Base-by-base conservation (phyloP, 2,797 vertebrate genomes). In the Ptychadena robeensis region DNA sequence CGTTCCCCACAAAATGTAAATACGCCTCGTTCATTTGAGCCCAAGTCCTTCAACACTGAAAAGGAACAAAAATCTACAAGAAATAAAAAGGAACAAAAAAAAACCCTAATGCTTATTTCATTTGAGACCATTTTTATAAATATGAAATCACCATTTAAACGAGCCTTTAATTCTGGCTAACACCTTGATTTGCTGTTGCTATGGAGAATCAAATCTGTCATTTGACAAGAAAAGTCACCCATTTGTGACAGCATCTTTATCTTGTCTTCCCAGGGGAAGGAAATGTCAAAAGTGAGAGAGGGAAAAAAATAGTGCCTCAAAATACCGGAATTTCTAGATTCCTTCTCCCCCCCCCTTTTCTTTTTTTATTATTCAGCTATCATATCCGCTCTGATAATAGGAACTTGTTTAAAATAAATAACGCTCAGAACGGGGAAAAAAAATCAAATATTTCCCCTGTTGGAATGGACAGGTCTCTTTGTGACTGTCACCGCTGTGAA, bases 181-280 rank as follows among this genome's bases (percentile, higher is more conserved):
- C 94, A 95, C 94, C 93, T 95, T 95, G 93, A 94, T 95, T 95
- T 94, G 93, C 93, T 89, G 94, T 95, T 95, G 92, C 93, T 93
- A 94, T 94, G 94, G 94, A 94, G 93, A 95, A 94, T 94, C 92
- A 94, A 94, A 94, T 94, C 94, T 95, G 94, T 95, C 93, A 94
- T 94, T 95, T 95, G 94, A 94, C 94, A 93, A 94, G 93, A 94
- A 93, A 94, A 94, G 93, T 95, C 93, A 94, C 94, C 93, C 93
- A 92, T 94, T 94, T 94, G 94, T 95, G 94, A 94, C 94, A 94
- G 93, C 93, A 94, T 93, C 27, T 95, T 95, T 95, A 95, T 95
- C 94, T 94, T 94, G 93, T 95, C 94, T 94, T 93, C 94, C 93
- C 94, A 95, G 94, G 93, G 93, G 92, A 94, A 93, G 94, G 92